These are phyloP conservation scores for Frankliniella fusca DNA, from an alignment of 2,888 invertebrate genomes.

Conservation along the genomic window DNA sequence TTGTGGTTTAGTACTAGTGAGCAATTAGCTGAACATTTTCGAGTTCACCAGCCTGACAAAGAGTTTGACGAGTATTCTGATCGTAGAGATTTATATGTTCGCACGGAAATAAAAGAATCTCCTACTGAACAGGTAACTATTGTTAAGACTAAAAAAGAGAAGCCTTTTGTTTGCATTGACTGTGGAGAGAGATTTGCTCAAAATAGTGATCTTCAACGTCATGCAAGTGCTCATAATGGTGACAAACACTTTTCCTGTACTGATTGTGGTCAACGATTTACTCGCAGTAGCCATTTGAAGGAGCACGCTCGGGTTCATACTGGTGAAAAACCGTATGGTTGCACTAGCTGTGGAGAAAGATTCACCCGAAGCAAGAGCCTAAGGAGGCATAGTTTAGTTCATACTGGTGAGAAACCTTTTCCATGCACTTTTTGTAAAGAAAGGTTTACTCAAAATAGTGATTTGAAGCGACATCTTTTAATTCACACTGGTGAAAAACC, in stretches of 20 bases:
- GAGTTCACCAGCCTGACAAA: background rate
- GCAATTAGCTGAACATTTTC: background rate
- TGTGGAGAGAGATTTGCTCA: slow-evolving; percentile 33
- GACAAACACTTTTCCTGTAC: slow-evolving; percentile 34
- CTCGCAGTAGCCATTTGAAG: slow-evolving; percentile 21
- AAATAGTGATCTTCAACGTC: slow-evolving; percentile 32
- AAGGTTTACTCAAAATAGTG: slow-evolving; percentile 52
- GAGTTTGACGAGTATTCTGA: background rate
- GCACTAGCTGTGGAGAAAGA: slow-evolving; percentile 44
- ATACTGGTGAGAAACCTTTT: slow-evolving; percentile 45
- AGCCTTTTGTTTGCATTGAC: background rate
- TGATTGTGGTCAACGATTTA: slow-evolving; percentile 33
- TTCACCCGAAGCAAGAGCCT: slow-evolving; percentile 43
- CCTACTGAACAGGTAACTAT: background rate
- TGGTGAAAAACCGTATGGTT: slow-evolving; percentile 41
- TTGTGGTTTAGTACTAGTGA: background rate
- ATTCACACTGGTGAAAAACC: slow-evolving; percentile 47
- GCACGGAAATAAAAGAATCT: background rate
- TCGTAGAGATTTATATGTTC: background rate
- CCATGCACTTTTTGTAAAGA: slow-evolving; percentile 49
- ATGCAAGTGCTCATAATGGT: slow-evolving; percentile 33
- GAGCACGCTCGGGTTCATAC: slow-evolving; percentile 2
- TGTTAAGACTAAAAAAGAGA: background rate
- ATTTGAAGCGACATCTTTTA: slow-evolving; percentile 49
- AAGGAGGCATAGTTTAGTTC: slow-evolving; percentile 49